Evolutionary conservation across 2,113 vertebrate genomes (phyloP), one percentile per base, ranked within the genome.

Genomic region (Mola mola): DNA sequence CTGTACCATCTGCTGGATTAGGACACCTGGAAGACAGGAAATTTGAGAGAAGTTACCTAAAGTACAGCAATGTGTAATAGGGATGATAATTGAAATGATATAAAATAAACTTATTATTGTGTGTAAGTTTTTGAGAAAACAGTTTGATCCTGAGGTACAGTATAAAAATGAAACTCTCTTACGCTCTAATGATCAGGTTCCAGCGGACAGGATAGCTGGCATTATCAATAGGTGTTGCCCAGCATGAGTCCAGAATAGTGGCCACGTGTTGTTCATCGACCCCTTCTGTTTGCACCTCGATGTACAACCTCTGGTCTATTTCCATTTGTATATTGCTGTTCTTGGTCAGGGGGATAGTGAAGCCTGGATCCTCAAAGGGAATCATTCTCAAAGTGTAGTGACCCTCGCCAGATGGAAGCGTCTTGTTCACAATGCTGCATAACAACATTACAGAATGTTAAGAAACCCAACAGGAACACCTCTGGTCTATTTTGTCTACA

Each of bases 101-200:
- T n/a, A n/a, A n/a, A n/a, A n/a, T n/a, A n/a, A n/a, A n/a, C n/a
- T n/a, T n/a, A n/a, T n/a, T n/a, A n/a, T n/a, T n/a, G n/a, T n/a
- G n/a, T n/a, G n/a, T n/a, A n/a, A n/a, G n/a, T n/a, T n/a, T n/a
- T n/a, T n/a, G n/a, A n/a, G n/a, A n/a, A n/a, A n/a, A n/a, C n/a
- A n/a, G n/a, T n/a, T n/a, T n/a, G n/a, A n/a, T n/a, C n/a, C n/a
- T 33, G 29, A 33, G 29, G 29, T 33, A 33, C 29, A 33, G 8
- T 33, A 10, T 33, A 7, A 33, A 33, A 10, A 10, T 33, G 8
- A 33, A 33, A 8, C 11, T 19, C 17, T 4, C 20, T 43, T 43
- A 93, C 90, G 82, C 66, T n/a, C 34, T 2, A 22, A 0, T 37
- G 6, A 93, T 79, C 46, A 93, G 89, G 60, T 88, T 66, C 90